Percentiles rank a stretch among this genome's conserved stretches.
These are phyloP conservation scores for Chamaetylas fuelleborni DNA, from an alignment of 2,113 vertebrate genomes.

Conservation along the genomic window DNA sequence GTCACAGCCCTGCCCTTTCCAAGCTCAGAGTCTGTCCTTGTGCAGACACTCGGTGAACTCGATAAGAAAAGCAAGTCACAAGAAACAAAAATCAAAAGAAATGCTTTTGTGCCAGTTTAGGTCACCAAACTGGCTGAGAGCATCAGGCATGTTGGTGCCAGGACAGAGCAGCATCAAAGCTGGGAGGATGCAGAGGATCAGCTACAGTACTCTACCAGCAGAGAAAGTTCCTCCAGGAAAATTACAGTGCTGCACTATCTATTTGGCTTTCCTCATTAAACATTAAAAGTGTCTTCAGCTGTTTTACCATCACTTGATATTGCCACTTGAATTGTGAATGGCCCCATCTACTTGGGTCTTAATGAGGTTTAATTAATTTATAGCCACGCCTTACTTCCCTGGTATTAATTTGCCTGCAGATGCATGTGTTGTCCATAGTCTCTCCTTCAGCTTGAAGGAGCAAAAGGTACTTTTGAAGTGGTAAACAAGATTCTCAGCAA, in stretches of 20 bases:
- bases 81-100: neutral
- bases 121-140: neutral
- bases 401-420: neutral
- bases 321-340: neutral
- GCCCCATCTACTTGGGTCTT: neutral
- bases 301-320: neutral
- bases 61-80: neutral
- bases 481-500: neutral
- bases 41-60: neutral
- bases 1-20: neutral
- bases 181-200: neutral
- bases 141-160: neutral
- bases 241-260: neutral
- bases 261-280: neutral
- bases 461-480: neutral
- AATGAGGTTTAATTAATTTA: slow-evolving; percentile 35
- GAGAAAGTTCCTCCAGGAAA: neutral
- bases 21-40: rapidly evolving
- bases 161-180: neutral
- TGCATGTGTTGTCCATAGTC: rapidly evolving
- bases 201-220: neutral
- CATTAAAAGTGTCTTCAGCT: neutral
- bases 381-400: neutral
- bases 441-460: neutral
- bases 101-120: neutral